Evolutionary conservation across 2,113 vertebrate genomes (phyloP), one percentile per base, ranked within the genome.

Genomic region (Tachysurus vachellii): DNA sequence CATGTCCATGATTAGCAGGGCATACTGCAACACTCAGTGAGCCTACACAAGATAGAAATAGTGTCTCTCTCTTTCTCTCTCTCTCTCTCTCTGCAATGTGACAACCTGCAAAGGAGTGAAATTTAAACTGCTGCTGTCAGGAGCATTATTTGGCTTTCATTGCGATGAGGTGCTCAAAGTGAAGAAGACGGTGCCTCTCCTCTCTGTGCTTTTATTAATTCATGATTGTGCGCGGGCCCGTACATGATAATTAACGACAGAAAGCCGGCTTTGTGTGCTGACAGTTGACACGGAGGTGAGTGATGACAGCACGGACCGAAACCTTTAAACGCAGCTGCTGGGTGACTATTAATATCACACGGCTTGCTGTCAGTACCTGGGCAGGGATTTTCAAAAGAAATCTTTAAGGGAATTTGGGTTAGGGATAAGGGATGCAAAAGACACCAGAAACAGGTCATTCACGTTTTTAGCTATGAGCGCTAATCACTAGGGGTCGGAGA

Each of bases 71-170:
- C 61, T 88, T 44, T 76, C 82, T 89, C 89, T 89, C 91, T 80
- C 50, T 21, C 56, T 44, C 47, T 36, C 19, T 23, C 47, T 80
- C 79, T 89, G 90, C 87, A 83, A 88, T 85, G 90, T 91, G 91
- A 91, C 92, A 92, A 93, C 88, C 85, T 16, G 89, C 90, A 8
- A 57, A 90, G 88, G 88, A 93, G 89, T 88, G 85, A 94, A 90
- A 92, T 93, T 90, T 93, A 91, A 94, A 92, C 92, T 90, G 85
- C 89, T 88, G 88, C 90, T 90, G 92, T 91, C 91, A 91, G 75
- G 89, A 89, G 87, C 85, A 85, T 83, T 88, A 85, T 89, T 88
- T 85, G 89, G 85, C 92, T 92, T 93, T 91, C 88, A 91, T 91
- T 91, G 90, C 87, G 85, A 53, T 17, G 4, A 57, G 81, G 62